phyloP scores from a whole-genome alignment of 2,113 vertebrate genomes.

The Noctilio leporinus region DNA sequence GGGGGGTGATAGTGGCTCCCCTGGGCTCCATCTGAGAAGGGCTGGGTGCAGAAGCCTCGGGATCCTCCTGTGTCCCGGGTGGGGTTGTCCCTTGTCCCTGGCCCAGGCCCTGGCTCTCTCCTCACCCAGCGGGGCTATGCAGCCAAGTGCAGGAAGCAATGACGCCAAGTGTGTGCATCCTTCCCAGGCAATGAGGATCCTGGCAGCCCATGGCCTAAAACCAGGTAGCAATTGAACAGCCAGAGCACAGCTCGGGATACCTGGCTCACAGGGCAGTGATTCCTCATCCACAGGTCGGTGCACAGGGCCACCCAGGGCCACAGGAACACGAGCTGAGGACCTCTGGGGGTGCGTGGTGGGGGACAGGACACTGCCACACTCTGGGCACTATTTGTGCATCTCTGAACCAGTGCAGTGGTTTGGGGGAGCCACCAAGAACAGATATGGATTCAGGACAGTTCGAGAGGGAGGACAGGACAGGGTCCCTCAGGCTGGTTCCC shows the following conservation, averaged over 20 bases:
- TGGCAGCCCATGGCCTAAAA: not conserved
- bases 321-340: fast-evolving
- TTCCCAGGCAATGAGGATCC: not conserved
- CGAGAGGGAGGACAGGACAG: not conserved
- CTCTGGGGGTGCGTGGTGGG: fast-evolving
- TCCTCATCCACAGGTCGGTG: not conserved
- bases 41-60: fast-evolving
- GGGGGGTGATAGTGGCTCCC: not conserved
- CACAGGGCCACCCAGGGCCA: not conserved
- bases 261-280: fast-evolving
- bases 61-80: not conserved
- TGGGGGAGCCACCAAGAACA: fast-evolving
- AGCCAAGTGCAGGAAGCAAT: not conserved
- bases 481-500: not conserved
- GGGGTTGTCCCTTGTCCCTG: not conserved
- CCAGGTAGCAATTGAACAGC: not conserved
- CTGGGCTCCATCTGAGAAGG: not conserved
- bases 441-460: fast-evolving
- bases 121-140: not conserved
- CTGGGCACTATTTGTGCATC: not conserved
- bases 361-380: too few relatives aligned
- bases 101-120: not conserved
- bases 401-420: fast-evolving
- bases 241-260: fast-evolving
- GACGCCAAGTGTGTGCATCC: not conserved